These are phyloP conservation scores for Capreolus pygargus DNA, from an alignment of 2,113 vertebrate species.

Conservation along the genomic window DNA sequence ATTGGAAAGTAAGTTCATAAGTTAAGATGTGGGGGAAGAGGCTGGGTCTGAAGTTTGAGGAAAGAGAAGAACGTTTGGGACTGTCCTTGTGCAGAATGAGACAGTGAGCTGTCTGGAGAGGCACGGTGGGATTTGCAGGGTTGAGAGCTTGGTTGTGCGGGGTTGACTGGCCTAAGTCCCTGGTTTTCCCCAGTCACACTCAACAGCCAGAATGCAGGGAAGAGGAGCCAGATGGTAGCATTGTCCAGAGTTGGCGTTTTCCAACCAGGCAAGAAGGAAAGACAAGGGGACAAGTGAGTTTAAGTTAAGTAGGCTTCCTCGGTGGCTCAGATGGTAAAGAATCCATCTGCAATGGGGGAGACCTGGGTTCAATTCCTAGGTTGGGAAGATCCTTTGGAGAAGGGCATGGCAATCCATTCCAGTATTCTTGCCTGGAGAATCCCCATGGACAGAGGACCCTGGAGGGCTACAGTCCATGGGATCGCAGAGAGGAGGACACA, in stretches of 20 bases:
- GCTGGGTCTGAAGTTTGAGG: background rate
- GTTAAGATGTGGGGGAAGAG: background rate
- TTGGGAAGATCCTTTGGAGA: background rate
- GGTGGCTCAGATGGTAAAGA: background rate
- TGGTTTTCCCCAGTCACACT: no score
- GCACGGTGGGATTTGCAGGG: background rate
- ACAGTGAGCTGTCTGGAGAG: background rate
- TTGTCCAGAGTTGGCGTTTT: background rate
- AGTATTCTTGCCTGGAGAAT: background rate
- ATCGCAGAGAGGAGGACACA: background rate
- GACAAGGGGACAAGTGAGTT: background rate
- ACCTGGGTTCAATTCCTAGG: background rate
- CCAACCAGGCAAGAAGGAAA: background rate
- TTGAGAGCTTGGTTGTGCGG: background rate
- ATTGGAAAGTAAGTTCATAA: background rate
- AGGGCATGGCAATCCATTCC: background rate
- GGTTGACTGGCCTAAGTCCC: rapidly evolving
- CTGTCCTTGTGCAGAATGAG: background rate
- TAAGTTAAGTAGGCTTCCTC: background rate
- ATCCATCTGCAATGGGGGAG: background rate
- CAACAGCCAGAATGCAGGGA: background rate
- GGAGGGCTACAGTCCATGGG: background rate
- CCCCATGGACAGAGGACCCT: background rate
- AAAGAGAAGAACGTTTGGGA: background rate
- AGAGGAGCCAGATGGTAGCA: background rate